Evolutionary conservation across 2,113 vertebrate genomes (phyloP).

Genomic region (Pangasianodon hypophthalmus): DNA sequence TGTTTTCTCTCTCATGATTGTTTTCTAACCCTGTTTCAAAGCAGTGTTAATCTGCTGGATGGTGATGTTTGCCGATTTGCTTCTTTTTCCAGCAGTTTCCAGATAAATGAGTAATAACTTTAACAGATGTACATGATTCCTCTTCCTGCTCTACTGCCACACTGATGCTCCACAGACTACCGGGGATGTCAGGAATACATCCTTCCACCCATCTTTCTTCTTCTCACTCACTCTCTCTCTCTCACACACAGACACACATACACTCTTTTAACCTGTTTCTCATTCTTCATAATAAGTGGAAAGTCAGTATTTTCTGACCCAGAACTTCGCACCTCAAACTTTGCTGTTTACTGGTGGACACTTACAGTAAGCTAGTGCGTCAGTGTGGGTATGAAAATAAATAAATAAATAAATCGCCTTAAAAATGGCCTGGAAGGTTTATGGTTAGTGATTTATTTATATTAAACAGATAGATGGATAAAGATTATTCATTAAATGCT

Average conservation of each 20-base stretch:
- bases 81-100: conserved; percentile 47
- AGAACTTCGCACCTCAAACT: background rate
- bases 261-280: background rate
- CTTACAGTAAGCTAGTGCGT: background rate
- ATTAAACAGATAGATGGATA: background rate
- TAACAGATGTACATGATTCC: conserved; percentile 46
- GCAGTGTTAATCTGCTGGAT: conserved; percentile 30
- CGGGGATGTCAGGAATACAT: background rate
- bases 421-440: background rate
- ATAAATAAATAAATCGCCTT: background rate
- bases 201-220: background rate
- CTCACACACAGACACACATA: background rate
- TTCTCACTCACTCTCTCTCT: background rate
- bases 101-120: conserved; percentile 54
- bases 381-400: background rate
- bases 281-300: background rate
- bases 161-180: conserved; percentile 27
- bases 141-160: conserved; percentile 2
- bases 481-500: background rate
- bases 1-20: background rate
- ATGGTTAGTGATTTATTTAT: background rate
- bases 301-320: background rate
- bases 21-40: conserved; percentile 2
- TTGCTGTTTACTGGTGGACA: background rate
- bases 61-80: conserved; percentile 46